Evolutionary conservation across 2,888 invertebrate genomes (phyloP).

Genomic region (Stenodema calcarata): DNA sequence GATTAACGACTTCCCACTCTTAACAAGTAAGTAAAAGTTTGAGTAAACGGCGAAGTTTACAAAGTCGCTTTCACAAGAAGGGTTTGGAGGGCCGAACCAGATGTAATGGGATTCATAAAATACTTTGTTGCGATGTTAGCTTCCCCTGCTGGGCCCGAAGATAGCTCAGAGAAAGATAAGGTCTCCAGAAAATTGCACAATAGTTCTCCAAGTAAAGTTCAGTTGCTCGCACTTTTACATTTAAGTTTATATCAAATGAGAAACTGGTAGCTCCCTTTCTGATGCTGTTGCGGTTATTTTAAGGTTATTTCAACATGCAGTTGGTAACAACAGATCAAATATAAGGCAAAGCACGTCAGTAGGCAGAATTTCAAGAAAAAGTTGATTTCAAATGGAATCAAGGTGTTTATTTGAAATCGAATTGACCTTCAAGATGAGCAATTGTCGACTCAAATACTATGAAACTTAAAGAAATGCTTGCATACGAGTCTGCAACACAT

Average conservation of each 20-base stretch:
- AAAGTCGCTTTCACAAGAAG: constrained; percentile 21
- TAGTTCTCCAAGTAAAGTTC: neutral
- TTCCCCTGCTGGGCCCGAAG: neutral
- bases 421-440: too few relatives aligned
- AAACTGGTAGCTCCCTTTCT: neutral
- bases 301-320: too few relatives aligned
- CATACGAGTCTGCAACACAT: too few relatives aligned
- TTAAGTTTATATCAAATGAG: neutral
- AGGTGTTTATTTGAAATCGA: too few relatives aligned
- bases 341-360: too few relatives aligned
- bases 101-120: constrained; percentile 41
- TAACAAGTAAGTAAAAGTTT: constrained; percentile 47
- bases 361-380: too few relatives aligned
- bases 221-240: neutral
- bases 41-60: constrained; percentile 42
- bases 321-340: too few relatives aligned
- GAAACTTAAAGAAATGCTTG: too few relatives aligned
- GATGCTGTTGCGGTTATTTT: neutral
- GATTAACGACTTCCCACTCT: constrained; percentile 44
- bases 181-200: neutral
- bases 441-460: too few relatives aligned
- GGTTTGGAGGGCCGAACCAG: constrained; percentile 16
- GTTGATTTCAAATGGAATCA: too few relatives aligned
- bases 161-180: neutral
- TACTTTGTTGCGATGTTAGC: constrained; percentile 20